Evolutionary conservation across 2,113 vertebrate genomes (phyloP).

Genomic region (Eurystomus gularis): DNA sequence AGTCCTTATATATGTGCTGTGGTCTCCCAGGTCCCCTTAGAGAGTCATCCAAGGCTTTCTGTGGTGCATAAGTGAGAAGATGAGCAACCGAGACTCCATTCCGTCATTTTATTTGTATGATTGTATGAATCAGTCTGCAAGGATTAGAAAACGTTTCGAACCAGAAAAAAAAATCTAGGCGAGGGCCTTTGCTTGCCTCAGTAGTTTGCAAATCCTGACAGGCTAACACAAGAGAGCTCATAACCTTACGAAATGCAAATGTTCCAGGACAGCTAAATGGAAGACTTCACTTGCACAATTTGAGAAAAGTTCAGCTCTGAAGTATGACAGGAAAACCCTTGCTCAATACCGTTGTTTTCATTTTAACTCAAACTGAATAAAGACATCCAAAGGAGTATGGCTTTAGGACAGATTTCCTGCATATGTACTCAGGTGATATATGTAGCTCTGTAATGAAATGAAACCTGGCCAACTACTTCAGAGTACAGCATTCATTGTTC

Average conservation of each 20-base stretch:
- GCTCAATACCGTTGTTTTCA: constrained; percentile 32
- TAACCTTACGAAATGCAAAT: not conserved
- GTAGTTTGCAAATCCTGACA: not conserved
- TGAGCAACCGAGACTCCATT: not conserved
- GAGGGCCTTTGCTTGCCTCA: not conserved
- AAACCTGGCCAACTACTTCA: not conserved
- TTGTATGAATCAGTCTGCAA: not conserved
- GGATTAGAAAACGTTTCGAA: not conserved
- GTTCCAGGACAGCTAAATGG: constrained; percentile 18
- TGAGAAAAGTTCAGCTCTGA: constrained; percentile 41
- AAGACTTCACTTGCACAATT: constrained; percentile 38
- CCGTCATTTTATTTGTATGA: not conserved
- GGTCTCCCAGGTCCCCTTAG: not conserved
- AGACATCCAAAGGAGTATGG: constrained; percentile 9
- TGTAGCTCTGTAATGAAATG: not conserved
- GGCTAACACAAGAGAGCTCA: not conserved
- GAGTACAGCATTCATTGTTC: not conserved
- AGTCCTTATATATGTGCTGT: not conserved
- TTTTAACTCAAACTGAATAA: constrained; percentile 21
- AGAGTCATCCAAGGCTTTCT: not conserved
- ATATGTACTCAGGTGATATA: not conserved
- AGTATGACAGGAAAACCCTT: constrained; percentile 20
- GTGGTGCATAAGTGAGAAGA: not conserved
- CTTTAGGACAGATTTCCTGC: not conserved
- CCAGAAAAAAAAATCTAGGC: not conserved